phyloP scores from a whole-genome alignment of 2,888 invertebrate genomes.

The Drosophila antonietae region DNA sequence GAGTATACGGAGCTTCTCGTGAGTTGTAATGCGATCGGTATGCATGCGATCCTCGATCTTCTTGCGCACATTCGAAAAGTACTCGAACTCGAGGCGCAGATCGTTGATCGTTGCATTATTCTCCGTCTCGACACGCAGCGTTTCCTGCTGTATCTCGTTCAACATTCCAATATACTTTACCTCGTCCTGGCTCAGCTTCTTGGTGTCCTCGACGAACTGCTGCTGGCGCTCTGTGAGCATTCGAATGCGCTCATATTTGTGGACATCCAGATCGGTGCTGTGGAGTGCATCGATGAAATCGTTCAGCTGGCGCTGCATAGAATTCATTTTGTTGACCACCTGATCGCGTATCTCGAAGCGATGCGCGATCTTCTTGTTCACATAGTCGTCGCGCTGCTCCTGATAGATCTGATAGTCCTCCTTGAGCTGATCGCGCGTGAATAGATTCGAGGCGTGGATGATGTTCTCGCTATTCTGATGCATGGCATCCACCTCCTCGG shows the following conservation, averaged over 20 bases:
- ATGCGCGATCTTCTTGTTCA: constrained; percentile 73
- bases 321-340: constrained; percentile 71
- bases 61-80: constrained; percentile 76
- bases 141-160: constrained; percentile 60
- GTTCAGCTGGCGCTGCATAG: constrained; percentile 68
- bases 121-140: constrained; percentile 67
- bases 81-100: constrained; percentile 74
- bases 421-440: constrained; percentile 61
- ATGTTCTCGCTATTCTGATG: constrained; percentile 75
- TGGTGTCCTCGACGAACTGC: constrained; percentile 70
- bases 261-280: constrained; percentile 70
- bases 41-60: constrained; percentile 72
- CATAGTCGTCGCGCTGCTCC: constrained; percentile 70
- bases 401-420: constrained; percentile 70
- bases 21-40: constrained; percentile 59
- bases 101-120: constrained; percentile 66
- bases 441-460: constrained; percentile 73
- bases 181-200: constrained; percentile 69
- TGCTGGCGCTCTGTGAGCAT: constrained; percentile 75
- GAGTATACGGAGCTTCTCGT: constrained; percentile 74
- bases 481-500: constrained; percentile 54
- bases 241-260: constrained; percentile 74
- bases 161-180: constrained; percentile 32
- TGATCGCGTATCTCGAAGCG: constrained; percentile 76
- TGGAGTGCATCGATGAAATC: constrained; percentile 66